These are phyloP conservation scores for Anaspis maculata DNA, from an alignment of 2,888 invertebrate genomes.

Conservation along the genomic window DNA sequence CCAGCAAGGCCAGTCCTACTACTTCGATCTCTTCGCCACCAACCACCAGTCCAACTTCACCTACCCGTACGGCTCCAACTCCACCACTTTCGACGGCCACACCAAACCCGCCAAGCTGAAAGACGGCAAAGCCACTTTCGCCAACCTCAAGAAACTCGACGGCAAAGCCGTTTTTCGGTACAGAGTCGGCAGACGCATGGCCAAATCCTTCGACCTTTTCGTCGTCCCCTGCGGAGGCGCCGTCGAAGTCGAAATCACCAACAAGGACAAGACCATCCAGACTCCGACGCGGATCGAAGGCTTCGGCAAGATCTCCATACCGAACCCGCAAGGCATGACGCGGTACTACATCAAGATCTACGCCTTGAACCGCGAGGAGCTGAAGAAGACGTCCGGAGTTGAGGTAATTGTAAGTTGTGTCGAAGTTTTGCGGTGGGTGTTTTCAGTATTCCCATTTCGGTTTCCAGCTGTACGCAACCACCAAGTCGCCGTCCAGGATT, in stretches of 20 bases:
- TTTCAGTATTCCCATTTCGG: not conserved
- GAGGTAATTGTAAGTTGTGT: slow-evolving; percentile 35
- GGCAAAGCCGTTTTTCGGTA: slow-evolving; percentile 49
- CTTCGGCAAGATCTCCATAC: slow-evolving; percentile 41
- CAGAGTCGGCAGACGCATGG: slow-evolving; percentile 39
- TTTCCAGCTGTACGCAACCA: slow-evolving; percentile 45
- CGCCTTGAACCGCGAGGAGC: slow-evolving; percentile 45
- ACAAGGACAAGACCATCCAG: slow-evolving; percentile 37
- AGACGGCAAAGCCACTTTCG: slow-evolving; percentile 44
- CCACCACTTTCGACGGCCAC: slow-evolving; percentile 35
- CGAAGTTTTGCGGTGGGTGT: slow-evolving; percentile 1
- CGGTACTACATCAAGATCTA: slow-evolving; percentile 46
- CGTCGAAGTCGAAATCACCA: slow-evolving; percentile 43
- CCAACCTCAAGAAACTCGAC: slow-evolving; percentile 45
- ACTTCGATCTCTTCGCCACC: slow-evolving; percentile 48
- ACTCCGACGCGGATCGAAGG: slow-evolving; percentile 40
- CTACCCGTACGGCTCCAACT: slow-evolving; percentile 43
- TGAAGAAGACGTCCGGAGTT: slow-evolving; percentile 44
- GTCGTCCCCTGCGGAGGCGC: slow-evolving; percentile 50
- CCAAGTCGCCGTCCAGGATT: slow-evolving; percentile 36
- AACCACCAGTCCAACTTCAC: slow-evolving; percentile 46
- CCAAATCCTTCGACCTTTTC: slow-evolving; percentile 36
- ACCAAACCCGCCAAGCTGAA: slow-evolving; percentile 38
- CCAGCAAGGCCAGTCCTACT: slow-evolving; percentile 43
- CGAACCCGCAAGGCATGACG: slow-evolving; percentile 38